Evolutionary conservation across 2,888 invertebrate species (phyloP).

Genomic region (Aporophyla nigra): DNA sequence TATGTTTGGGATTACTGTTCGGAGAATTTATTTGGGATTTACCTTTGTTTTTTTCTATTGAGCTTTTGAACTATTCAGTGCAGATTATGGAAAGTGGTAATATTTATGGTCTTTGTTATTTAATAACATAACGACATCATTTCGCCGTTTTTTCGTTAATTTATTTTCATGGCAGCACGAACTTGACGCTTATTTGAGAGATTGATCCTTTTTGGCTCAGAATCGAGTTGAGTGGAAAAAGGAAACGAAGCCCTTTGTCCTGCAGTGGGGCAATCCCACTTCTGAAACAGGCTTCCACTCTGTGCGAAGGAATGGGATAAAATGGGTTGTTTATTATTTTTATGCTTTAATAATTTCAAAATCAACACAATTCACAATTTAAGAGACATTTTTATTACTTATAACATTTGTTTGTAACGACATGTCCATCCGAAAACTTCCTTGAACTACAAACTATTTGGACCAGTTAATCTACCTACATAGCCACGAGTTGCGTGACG

Average conservation of each 20-base stretch:
- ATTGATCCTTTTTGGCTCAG: no score
- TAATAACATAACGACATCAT: not conserved
- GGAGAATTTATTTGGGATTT: constrained; percentile 22
- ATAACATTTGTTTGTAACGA: not conserved
- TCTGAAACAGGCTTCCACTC: no score
- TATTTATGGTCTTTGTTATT: not conserved
- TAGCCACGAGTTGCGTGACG: constrained; percentile 12
- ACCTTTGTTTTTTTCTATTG: constrained; percentile 19
- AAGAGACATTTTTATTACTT: not conserved
- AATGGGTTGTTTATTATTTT: not conserved
- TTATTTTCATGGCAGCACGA: no score
- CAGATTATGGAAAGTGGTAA: not conserved
- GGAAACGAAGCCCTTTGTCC: no score
- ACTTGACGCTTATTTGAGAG: no score
- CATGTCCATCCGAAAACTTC: not conserved
- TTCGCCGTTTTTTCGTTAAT: no score
- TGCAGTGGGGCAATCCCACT: no score
- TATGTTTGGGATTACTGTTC: constrained; percentile 23
- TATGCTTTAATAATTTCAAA: not conserved
- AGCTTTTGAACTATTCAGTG: constrained; percentile 18
- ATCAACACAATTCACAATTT: not conserved
- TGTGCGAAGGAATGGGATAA: no score
- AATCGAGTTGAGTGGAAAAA: no score
- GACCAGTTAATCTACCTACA: not conserved
- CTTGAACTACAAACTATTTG: not conserved